Conservation (phyloP, 2,797 vertebrate genomes). For the Apodemus agrarius region DNA sequence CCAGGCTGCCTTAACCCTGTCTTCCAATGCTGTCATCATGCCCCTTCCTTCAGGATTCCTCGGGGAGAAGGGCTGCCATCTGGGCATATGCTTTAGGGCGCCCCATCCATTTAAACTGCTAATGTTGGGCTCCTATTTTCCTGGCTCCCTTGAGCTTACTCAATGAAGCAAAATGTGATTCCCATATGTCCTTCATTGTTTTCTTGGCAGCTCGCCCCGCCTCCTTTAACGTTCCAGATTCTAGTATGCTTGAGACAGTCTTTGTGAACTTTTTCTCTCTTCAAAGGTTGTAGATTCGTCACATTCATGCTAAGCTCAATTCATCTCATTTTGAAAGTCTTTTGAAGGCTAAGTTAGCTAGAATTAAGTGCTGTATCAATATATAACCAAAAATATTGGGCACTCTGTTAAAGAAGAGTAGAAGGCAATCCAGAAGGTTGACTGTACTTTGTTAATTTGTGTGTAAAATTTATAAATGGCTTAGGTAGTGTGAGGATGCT, state of each 20-base stretch:
- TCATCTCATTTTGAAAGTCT: conserved; percentile 44
- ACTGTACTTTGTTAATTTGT: conserved; percentile 19
- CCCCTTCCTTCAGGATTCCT: conserved; percentile 66
- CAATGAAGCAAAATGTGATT: conserved; percentile 82
- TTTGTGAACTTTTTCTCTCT: conserved; percentile 51
- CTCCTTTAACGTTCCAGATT: conserved; percentile 68
- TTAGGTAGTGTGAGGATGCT: not conserved
- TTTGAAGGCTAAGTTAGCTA: conserved; percentile 1
- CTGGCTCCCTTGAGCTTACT: conserved; percentile 78
- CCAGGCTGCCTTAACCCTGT: conserved; percentile 60
- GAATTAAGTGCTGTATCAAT: not conserved
- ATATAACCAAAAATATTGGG: conserved; percentile 32
- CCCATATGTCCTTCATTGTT: conserved; percentile 79
- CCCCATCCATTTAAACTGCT: conserved; percentile 74
- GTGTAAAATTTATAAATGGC: conserved; percentile 26
- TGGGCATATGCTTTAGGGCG: conserved; percentile 71
- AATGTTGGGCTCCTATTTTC: conserved; percentile 80
- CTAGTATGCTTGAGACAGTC: conserved; percentile 63
- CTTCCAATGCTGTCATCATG: conserved; percentile 78
- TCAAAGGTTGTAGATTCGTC: conserved; percentile 41
- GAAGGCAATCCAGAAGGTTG: not conserved
- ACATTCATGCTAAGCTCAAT: conserved; percentile 46
- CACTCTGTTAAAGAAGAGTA: not conserved
- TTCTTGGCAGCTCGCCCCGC: conserved; percentile 77
- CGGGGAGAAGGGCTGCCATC: conserved; percentile 71